These are phyloP conservation scores for Hydroisotoma schaefferi DNA, from an alignment of 2,888 invertebrate genomes.

Conservation along the genomic window DNA sequence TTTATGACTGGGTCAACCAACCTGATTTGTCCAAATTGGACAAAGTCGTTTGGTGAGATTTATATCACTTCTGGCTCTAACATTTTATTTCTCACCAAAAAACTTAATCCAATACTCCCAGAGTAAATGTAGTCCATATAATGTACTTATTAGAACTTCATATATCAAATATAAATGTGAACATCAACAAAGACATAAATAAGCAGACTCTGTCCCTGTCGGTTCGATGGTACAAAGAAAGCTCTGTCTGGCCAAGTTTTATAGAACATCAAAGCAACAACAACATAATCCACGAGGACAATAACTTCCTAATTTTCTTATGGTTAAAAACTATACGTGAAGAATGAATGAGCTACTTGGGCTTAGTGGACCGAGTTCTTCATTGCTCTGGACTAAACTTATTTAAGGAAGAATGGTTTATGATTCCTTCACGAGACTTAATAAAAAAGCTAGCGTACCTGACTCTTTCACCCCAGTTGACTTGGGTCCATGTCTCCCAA, in stretches of 20 bases:
- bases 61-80: conserved; percentile 28
- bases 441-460: neutral
- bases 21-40: conserved; percentile 39
- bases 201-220: too few species aligned
- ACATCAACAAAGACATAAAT: too few species aligned
- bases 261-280: neutral
- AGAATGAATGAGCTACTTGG: neutral
- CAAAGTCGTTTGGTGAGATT: conserved; percentile 24
- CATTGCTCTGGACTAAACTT: neutral
- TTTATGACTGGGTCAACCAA: conserved; percentile 43
- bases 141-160: too few species aligned
- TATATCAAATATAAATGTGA: too few species aligned
- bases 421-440: neutral
- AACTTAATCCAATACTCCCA: neutral
- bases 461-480: neutral
- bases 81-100: conserved; percentile 34
- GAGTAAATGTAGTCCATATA: too few species aligned
- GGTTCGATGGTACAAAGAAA: too few species aligned
- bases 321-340: neutral
- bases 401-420: conserved; percentile 12
- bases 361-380: neutral
- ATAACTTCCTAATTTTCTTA: neutral
- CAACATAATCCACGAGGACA: too few species aligned
- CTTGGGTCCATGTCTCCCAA: neutral
- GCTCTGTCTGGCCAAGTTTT: neutral